Evolutionary conservation across 2,888 invertebrate species (phyloP).

Genomic region (Acholoe squamosa): DNA sequence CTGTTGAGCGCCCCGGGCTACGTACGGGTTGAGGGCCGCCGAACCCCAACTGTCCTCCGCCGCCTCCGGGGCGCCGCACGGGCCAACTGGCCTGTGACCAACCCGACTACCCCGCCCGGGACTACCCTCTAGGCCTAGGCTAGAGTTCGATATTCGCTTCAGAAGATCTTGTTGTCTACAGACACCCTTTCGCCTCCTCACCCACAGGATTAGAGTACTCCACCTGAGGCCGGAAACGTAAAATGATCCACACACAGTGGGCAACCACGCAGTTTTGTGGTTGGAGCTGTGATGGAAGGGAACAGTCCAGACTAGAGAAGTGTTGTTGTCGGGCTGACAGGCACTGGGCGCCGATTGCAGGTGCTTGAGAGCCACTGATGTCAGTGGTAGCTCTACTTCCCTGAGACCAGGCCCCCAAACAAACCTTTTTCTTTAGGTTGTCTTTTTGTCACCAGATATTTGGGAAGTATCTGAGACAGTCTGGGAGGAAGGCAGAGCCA

Average conservation of each 20-base stretch:
- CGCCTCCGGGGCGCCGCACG: background rate
- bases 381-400: background rate
- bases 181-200: background rate
- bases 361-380: background rate
- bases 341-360: too few species aligned
- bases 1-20: background rate
- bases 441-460: background rate
- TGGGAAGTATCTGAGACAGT: background rate
- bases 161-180: background rate
- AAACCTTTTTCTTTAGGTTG: background rate
- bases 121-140: too few species aligned
- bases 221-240: slow-evolving; percentile 1
- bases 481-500: background rate
- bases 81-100: background rate
- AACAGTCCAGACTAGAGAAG: background rate
- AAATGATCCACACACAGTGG: background rate
- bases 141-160: background rate
- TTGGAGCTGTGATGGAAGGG: background rate
- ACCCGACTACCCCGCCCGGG: background rate
- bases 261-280: slow-evolving; percentile 1
- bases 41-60: background rate
- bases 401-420: background rate
- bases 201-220: background rate
- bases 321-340: background rate
- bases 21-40: background rate